Conservation (phyloP, 2,888 invertebrate species). For the Electrophaes corylata region DNA sequence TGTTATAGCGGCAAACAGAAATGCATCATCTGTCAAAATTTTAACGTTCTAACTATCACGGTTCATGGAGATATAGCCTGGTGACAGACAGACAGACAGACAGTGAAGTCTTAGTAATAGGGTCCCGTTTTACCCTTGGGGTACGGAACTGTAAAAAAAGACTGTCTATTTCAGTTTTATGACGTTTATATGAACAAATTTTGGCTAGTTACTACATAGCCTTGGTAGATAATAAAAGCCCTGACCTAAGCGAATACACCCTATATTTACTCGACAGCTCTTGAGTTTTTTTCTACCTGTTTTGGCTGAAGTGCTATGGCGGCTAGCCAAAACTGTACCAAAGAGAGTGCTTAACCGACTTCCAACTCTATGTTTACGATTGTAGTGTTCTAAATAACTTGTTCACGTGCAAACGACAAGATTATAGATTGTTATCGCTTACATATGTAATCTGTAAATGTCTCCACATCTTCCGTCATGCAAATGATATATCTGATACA, state of each 20-base stretch:
- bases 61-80: too few relatives aligned
- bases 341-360: constrained; percentile 17
- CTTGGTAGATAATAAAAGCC: constrained; percentile 11
- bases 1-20: too few relatives aligned
- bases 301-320: constrained; percentile 32
- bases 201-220: constrained; percentile 16
- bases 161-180: too few relatives aligned
- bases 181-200: too few relatives aligned
- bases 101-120: too few relatives aligned
- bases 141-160: too few relatives aligned
- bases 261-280: constrained; percentile 25
- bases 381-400: constrained; percentile 9
- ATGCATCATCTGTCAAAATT: too few relatives aligned
- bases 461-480: constrained; percentile 8
- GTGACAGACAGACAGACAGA: too few relatives aligned
- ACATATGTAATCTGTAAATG: constrained; percentile 15
- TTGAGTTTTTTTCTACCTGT: constrained; percentile 31
- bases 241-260: constrained; percentile 23
- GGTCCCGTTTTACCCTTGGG: too few relatives aligned
- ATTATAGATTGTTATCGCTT: constrained; percentile 9
- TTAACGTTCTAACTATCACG: too few relatives aligned
- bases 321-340: constrained; percentile 25
- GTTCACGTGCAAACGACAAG: background rate
- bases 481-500: background rate
- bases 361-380: constrained; percentile 12